Base-by-base conservation (phyloP, 92 coral and sea anemone genomes). In the Palythoa grandis region DNA sequence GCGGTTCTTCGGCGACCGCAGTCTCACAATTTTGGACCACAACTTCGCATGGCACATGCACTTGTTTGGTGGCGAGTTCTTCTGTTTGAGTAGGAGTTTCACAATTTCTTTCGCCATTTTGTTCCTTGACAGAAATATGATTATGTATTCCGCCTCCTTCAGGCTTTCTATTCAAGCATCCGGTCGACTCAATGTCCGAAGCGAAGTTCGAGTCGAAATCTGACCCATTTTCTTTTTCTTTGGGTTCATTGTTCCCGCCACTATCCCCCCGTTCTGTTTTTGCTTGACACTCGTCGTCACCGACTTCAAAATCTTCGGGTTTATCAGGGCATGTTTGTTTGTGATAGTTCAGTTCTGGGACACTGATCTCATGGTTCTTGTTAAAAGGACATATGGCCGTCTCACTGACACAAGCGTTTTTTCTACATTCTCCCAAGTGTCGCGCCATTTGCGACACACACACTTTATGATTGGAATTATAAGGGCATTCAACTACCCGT, bases 301-400 rank as follows among this genome's bases (percentile, higher is more conserved):
- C 88, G 48, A 70, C 90, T 86, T 48, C 77, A 72, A 76, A 63
- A 68, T 54, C 83, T 43, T 83, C 86, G 76, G 91, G 91, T 57
- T 86, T 88, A 38, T 89, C 86, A 69, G 92, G 89, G 87, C 94
- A 92, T 23, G 90, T 67, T 73, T 87, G 86, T 87, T 91, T 89
- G 90, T 94, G 95, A 77, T 56, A 82, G 74, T 94, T 95, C 90
- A 92, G 79, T 85, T 94, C 98, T 91, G 89, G 94, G 91, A 90
- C 92, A 90, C 87, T 87, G 82, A 84, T 87, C 77, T 79, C 86
- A 90, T 90, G 95, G 85, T 90, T 88, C 82, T 82, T 92, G 92
- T 94, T 91, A 92, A 94, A 94, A 72, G 98, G 95, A 78, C 98
- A 94, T 92, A 89, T 92, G 98, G 95, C 88, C 91, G 91, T 94